Evolutionary conservation across 2,113 vertebrate genomes (phyloP).

Genomic region (Marmota flaviventris): DNA sequence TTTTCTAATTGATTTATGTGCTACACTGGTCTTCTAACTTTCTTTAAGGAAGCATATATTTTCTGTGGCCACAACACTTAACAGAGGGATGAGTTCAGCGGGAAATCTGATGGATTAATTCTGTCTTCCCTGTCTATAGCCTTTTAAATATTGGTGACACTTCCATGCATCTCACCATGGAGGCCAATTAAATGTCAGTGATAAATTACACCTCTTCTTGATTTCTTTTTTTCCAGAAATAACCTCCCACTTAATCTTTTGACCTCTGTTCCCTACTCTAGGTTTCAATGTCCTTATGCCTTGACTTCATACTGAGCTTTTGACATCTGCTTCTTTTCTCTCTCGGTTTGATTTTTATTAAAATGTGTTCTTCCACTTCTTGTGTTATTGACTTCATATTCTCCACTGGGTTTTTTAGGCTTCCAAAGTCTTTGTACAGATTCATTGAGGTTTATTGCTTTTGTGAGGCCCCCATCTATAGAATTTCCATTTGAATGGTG

Average conservation of each 20-base stretch:
- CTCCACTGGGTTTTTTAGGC: not conserved
- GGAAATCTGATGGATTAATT: constrained; percentile 67
- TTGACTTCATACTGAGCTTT: constrained; percentile 24
- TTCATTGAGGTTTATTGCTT: not conserved
- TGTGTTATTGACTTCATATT: constrained; percentile 24
- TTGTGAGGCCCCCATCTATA: not conserved
- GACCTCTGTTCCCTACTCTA: constrained; percentile 44
- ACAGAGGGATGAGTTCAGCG: constrained; percentile 27
- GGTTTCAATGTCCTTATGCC: not conserved
- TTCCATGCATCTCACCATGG: not conserved
- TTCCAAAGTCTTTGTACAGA: not conserved
- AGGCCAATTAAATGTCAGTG: constrained; percentile 69
- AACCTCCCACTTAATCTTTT: constrained; percentile 59
- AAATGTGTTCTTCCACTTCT: not conserved
- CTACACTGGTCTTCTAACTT: constrained; percentile 37
- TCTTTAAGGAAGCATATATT: constrained; percentile 32
- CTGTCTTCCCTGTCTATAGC: constrained; percentile 24
- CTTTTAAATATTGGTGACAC: constrained; percentile 59
- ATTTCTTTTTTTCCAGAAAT: constrained; percentile 21
- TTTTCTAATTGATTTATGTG: constrained; percentile 60
- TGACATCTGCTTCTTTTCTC: constrained; percentile 11
- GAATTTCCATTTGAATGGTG: not conserved
- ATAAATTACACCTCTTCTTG: constrained; percentile 69
- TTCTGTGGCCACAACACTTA: constrained; percentile 35
- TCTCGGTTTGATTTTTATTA: not conserved